Conservation (phyloP, 1,140 invertebrate genomes). For the Drosophila lini region DNA sequence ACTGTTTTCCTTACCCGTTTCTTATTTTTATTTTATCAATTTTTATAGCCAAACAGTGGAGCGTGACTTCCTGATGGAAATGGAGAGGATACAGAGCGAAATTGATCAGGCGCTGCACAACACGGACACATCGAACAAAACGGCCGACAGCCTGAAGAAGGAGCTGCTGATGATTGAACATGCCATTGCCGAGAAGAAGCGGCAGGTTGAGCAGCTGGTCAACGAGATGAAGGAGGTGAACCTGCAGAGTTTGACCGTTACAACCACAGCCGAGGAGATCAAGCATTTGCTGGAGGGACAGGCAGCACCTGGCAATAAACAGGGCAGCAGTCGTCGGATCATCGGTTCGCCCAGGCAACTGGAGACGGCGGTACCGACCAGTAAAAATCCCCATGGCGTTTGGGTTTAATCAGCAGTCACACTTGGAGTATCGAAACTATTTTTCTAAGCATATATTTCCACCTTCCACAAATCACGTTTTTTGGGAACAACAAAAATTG, state of each 20-base stretch:
- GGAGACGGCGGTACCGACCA: slow-evolving; percentile 96
- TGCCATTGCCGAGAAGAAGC: slow-evolving; percentile 93
- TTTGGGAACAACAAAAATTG: slow-evolving; percentile 67
- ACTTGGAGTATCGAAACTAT: slow-evolving; percentile 36
- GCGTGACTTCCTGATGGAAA: slow-evolving; percentile 90
- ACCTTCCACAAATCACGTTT: slow-evolving; percentile 40
- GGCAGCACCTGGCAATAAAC: slow-evolving; percentile 87
- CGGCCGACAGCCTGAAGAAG: slow-evolving; percentile 91
- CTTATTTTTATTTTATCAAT: background rate
- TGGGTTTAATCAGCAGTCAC: slow-evolving; percentile 90
- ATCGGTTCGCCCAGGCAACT: slow-evolving; percentile 95
- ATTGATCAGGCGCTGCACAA: slow-evolving; percentile 92
- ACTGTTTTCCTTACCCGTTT: too few species aligned
- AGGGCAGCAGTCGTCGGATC: slow-evolving; percentile 94
- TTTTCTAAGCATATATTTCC: slow-evolving; percentile 49
- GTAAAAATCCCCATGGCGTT: slow-evolving; percentile 97
- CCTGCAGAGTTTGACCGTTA: slow-evolving; percentile 93
- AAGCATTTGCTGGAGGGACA: slow-evolving; percentile 91
- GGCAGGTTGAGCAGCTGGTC: slow-evolving; percentile 93
- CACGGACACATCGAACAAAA: slow-evolving; percentile 91
- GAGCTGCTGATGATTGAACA: slow-evolving; percentile 91
- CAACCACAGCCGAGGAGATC: slow-evolving; percentile 90
- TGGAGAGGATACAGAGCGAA: slow-evolving; percentile 92
- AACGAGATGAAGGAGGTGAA: slow-evolving; percentile 97
- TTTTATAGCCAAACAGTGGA: slow-evolving; percentile 88